A percentile compares a stretch with the other conserved stretches of the same genome.
phyloP scores from a whole-genome alignment of 2,113 vertebrate genomes.

The Prunella fulvescens region DNA sequence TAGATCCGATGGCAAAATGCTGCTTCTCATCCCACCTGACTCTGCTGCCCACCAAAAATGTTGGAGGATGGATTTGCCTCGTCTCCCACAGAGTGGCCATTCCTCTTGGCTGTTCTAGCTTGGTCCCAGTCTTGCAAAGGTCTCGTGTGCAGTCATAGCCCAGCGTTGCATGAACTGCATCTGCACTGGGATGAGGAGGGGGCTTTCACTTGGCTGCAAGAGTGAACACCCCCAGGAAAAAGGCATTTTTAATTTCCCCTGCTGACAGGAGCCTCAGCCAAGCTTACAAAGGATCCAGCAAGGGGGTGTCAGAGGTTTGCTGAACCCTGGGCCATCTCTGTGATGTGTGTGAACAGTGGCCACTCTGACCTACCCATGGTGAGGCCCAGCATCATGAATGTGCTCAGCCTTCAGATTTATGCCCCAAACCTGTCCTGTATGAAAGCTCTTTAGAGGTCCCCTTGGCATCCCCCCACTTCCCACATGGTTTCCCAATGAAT shows the following conservation, averaged over 20 bases:
- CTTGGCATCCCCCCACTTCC: not conserved
- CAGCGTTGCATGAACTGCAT: not conserved
- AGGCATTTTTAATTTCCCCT: not conserved
- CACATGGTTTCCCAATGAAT: not conserved
- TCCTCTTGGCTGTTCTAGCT: not conserved
- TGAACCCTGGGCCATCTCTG: not conserved
- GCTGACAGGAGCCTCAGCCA: not conserved
- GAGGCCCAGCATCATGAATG: fast-evolving
- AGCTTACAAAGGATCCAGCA: fast-evolving
- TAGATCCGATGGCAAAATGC: not conserved
- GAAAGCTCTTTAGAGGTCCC: not conserved
- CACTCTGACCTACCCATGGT: not conserved
- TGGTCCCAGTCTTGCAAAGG: not conserved
- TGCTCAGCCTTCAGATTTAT: not conserved
- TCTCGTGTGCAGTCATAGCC: not conserved
- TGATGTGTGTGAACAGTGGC: not conserved
- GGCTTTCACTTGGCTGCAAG: not conserved
- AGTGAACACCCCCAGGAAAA: not conserved
- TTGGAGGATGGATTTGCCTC: not conserved
- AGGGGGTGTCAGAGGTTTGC: not conserved
- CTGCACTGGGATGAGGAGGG: not conserved
- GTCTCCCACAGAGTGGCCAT: not conserved
- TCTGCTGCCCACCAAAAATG: not conserved
- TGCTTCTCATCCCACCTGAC: not conserved
- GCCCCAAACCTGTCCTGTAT: not conserved